These are phyloP conservation scores for Polyergus mexicanus DNA, from an alignment of 1,140 invertebrate genomes.

Conservation along the genomic window DNA sequence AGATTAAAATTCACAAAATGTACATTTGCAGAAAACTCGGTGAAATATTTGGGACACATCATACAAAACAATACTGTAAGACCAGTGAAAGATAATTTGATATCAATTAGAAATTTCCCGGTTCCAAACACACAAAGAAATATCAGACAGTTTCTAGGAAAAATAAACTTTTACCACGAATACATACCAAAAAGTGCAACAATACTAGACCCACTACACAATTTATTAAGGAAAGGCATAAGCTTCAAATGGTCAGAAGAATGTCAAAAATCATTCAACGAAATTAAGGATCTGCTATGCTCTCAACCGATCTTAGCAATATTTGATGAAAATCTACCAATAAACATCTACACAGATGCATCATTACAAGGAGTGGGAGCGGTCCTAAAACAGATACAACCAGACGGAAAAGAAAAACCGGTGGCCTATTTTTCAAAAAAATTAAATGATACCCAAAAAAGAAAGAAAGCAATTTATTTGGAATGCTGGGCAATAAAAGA, in stretches of 20 bases:
- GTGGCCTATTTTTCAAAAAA: no score
- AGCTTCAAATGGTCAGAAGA: neutral
- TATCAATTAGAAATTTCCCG: neutral
- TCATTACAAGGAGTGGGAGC: no score
- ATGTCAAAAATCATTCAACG: neutral
- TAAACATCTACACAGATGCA: slow-evolving; percentile 3
- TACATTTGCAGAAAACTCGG: no score
- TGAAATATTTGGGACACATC: no score
- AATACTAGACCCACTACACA: slow-evolving; percentile 23
- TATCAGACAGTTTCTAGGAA: slow-evolving; percentile 34
- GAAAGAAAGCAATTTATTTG: neutral
- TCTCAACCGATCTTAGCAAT: slow-evolving; percentile 12
- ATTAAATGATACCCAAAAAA: slow-evolving; percentile 2
- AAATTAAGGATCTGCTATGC: slow-evolving; percentile 3
- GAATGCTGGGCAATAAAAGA: neutral
- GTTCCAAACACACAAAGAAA: slow-evolving; percentile 15
- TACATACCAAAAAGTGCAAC: slow-evolving; percentile 6
- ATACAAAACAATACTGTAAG: no score
- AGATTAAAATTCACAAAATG: no score
- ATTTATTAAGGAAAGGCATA: neutral
- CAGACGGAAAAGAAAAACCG: no score
- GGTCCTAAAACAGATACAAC: no score
- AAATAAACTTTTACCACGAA: neutral
- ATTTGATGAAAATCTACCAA: neutral
- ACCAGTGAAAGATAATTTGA: no score